phyloP scores from a whole-genome alignment of 2,113 vertebrate species.

The Tauraco erythrolophus region DNA sequence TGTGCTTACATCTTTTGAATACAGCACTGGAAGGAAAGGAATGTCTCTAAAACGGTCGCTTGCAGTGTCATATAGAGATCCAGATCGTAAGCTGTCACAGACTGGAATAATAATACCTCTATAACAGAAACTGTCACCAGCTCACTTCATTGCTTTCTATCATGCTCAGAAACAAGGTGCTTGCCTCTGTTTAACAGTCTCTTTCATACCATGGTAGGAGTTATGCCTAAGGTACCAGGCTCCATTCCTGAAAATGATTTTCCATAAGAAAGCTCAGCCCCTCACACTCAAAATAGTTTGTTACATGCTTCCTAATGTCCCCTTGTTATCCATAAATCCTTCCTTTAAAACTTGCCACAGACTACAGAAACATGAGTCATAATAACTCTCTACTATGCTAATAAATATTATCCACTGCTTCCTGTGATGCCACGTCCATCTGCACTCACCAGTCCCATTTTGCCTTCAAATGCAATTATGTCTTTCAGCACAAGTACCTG shows the following conservation, averaged over 20 bases:
- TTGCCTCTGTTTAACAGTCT: not conserved
- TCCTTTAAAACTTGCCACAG: not conserved
- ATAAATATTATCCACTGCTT: not conserved
- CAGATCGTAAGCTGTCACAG: not conserved
- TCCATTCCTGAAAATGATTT: rapidly evolving
- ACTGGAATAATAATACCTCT: not conserved
- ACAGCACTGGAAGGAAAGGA: not conserved
- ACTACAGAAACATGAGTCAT: not conserved
- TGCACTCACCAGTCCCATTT: not conserved
- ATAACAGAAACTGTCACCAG: not conserved
- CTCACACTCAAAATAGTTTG: not conserved
- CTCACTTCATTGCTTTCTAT: not conserved
- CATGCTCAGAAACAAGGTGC: not conserved
- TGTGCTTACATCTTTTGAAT: not conserved
- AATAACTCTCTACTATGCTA: not conserved
- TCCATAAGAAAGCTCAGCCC: not conserved
- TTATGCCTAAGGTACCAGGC: not conserved
- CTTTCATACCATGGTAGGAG: not conserved
- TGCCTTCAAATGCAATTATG: not conserved
- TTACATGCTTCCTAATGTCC: not conserved
- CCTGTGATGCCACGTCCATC: not conserved
- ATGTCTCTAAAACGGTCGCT: not conserved
- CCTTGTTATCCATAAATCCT: not conserved
- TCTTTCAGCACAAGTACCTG: not conserved
- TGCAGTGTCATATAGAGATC: not conserved